Percentiles rank a stretch among this genome's conserved stretches.
These are phyloP conservation scores for Ursus arctos DNA, from an alignment of 2,113 vertebrate genomes.

Conservation along the genomic window DNA sequence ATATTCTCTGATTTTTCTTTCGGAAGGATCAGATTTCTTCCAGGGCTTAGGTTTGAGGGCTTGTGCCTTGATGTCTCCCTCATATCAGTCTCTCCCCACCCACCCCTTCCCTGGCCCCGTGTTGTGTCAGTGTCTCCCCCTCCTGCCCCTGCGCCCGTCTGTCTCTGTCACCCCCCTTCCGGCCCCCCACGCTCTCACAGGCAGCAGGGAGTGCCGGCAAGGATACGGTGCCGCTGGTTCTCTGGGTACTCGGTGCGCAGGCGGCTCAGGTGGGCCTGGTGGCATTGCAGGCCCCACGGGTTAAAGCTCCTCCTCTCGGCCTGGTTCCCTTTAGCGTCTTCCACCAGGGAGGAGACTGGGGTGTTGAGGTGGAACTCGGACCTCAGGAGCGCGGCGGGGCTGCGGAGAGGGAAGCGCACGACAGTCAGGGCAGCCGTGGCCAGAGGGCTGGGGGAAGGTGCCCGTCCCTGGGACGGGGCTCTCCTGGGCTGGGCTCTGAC, in stretches of 20 bases:
- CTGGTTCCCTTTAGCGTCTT: slow-evolving; percentile 81
- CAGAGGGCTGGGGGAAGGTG: not conserved
- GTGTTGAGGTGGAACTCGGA: slow-evolving; percentile 79
- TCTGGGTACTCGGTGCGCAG: slow-evolving; percentile 86
- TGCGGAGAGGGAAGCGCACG: slow-evolving; percentile 51
- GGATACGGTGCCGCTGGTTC: slow-evolving; percentile 89
- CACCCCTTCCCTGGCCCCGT: not conserved
- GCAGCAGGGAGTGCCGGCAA: not conserved
- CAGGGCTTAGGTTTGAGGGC: not conserved
- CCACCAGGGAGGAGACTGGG: slow-evolving; percentile 74
- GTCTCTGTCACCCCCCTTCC: not conserved
- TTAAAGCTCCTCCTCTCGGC: slow-evolving; percentile 84
- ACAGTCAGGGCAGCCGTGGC: not conserved
- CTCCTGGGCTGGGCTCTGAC: not conserved
- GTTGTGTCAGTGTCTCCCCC: not conserved
- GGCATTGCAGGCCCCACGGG: slow-evolving; percentile 89
- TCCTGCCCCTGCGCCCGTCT: fast-evolving
- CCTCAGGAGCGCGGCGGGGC: slow-evolving; percentile 79
- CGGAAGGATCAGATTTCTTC: not conserved
- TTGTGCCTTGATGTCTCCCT: not conserved
- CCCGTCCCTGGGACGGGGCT: not conserved
- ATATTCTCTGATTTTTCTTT: not conserved
- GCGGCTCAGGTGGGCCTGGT: slow-evolving; percentile 88
- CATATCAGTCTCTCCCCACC: not conserved
- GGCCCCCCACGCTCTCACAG: no score